Conservation (phyloP, 2,797 vertebrate species). For the Capromys pilorides region DNA sequence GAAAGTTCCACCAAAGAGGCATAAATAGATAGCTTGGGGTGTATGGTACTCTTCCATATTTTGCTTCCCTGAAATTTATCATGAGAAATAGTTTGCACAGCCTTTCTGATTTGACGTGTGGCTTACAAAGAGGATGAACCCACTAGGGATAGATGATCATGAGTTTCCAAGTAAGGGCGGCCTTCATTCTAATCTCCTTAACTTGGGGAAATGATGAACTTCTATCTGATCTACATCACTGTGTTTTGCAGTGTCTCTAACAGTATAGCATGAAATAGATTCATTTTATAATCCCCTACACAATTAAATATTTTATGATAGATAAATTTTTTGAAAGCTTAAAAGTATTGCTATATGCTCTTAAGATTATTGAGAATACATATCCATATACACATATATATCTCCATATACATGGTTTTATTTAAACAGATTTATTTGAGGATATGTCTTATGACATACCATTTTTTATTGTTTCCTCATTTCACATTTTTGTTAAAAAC, state of each 20-base stretch:
- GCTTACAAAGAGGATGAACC: conserved; percentile 51
- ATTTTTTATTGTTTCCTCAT: not conserved
- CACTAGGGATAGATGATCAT: not conserved
- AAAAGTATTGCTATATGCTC: conserved; percentile 6
- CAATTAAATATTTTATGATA: conserved; percentile 14
- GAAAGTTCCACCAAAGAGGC: not conserved
- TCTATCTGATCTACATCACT: not conserved
- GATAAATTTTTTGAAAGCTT: conserved; percentile 19
- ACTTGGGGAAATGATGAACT: conserved; percentile 36
- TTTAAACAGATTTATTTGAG: not conserved
- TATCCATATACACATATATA: too few species aligned
- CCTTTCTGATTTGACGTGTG: conserved; percentile 15
- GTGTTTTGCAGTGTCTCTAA: not conserved
- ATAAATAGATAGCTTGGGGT: not conserved
- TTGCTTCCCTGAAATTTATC: conserved; percentile 23
- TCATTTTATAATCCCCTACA: not conserved
- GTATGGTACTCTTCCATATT: not conserved
- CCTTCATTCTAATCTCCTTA: conserved; percentile 3
- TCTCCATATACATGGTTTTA: not conserved
- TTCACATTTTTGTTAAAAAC: not conserved
- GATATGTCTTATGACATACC: too few species aligned
- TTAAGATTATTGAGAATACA: not conserved
- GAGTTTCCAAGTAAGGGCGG: not conserved
- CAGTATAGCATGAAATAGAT: not conserved
- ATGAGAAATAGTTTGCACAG: not conserved